Evolutionary conservation across 2,888 invertebrate species (phyloP).

Genomic region (Iselma pallidipennis): DNA sequence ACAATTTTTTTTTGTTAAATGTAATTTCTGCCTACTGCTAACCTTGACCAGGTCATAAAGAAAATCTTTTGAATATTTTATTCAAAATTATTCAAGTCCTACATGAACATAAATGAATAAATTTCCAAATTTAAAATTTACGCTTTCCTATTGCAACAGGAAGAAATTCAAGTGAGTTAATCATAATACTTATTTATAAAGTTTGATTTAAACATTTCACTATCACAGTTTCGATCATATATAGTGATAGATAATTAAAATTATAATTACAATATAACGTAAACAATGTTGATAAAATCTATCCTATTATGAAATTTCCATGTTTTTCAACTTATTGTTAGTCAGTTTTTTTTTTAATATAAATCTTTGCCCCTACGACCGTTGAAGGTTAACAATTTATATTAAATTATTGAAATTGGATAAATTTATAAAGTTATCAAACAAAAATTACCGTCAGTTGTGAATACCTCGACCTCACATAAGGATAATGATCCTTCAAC

Average conservation of each 20-base stretch:
- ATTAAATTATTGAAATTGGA: too few relatives aligned
- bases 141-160: background rate
- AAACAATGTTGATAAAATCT: slow-evolving; percentile 12
- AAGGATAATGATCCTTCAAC: slow-evolving; percentile 87
- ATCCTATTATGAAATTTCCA: slow-evolving; percentile 4
- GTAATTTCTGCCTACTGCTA: background rate
- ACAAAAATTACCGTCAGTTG: slow-evolving; percentile 82
- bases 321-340: background rate
- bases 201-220: slow-evolving; percentile 1
- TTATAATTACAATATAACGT: slow-evolving; percentile 7
- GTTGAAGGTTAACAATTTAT: too few relatives aligned
- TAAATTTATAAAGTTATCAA: too few relatives aligned
- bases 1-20: too few relatives aligned
- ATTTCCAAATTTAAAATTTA: background rate
- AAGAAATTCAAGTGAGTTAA: background rate
- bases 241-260: slow-evolving; percentile 1
- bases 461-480: slow-evolving; percentile 91
- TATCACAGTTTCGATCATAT: slow-evolving; percentile 1
- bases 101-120: background rate
- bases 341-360: background rate
- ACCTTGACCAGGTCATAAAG: background rate
- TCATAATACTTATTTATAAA: background rate
- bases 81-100: background rate
- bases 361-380: too few relatives aligned
- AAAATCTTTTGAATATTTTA: too few relatives aligned